Evolutionary conservation across 2,888 invertebrate genomes (phyloP), one percentile per base, ranked within the genome.

Genomic region (Drosophila heteroneura): DNA sequence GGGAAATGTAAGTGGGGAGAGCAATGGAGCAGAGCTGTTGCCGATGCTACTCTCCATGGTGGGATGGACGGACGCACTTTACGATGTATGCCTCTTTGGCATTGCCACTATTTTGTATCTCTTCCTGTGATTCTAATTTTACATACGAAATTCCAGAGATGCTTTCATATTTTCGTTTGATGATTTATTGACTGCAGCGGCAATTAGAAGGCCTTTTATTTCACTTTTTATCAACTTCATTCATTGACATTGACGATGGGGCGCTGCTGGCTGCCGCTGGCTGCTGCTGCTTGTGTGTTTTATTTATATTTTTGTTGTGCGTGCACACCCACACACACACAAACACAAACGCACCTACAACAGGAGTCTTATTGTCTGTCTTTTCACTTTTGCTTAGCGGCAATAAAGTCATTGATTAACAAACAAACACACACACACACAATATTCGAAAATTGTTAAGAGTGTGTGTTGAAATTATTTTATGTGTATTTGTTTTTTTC

Each of bases 121-220:
- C 79, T 79, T 58, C 72, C 66, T 76, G 75, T 80, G 77, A 69
- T 81, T 88, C 87, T 88, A 88, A 88, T 89, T 87, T 88, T 88
- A 87, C 74, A 74, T 81, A 74, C 74, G 64, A 71, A 83, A 87
- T 89, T 88, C 89, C 85, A 74, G 70, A 83, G 87, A 89, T 87
- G 68, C 76, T 88, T 88, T 85, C 87, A 89, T 88, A 87, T 87
- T 85, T 85, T 80, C 82, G 85, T 89, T 89, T 89, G 86, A 87
- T 87, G 89, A 88, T 88, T 88, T 88, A 88, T 87, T 79, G 89
- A 89, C 89, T 89, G 83, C 85, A 83, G 82, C 78, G 76, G 87
- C 82, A 85, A 89, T 88, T 88, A 89, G 82, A 83, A 76, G 82
- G 79, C 89, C 87, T 89, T 88, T 88, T 89, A 87, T 78, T 78